phyloP scores from a whole-genome alignment of 2,797 vertebrate genomes.

The Natrix natrix region DNA sequence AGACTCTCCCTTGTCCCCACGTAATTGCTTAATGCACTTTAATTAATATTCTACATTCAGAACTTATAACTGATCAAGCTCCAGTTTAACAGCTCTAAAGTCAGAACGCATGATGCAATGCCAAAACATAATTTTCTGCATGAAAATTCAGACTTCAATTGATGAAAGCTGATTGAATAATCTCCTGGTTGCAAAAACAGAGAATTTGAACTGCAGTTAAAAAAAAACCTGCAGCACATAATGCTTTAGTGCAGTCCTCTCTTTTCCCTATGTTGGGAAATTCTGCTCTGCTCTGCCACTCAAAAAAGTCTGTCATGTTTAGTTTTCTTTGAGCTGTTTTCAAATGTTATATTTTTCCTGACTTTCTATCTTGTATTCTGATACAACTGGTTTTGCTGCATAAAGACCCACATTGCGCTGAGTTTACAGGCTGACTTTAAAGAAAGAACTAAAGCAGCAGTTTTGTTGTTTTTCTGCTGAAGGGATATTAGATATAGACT shows the following conservation, averaged over 20 bases:
- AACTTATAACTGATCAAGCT: neutral
- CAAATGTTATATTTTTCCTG: neutral
- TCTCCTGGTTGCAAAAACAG: neutral
- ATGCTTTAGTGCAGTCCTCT: neutral
- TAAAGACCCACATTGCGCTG: neutral
- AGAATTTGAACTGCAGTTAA: neutral
- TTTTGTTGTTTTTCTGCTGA: neutral
- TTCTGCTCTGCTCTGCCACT: neutral
- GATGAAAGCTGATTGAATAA: neutral
- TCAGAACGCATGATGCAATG: neutral
- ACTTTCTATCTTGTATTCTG: neutral
- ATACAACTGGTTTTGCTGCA: neutral
- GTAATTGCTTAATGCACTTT: neutral
- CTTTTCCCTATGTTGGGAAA: neutral
- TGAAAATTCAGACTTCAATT: neutral
- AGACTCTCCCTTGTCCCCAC: neutral
- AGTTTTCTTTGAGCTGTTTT: neutral
- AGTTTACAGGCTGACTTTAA: neutral
- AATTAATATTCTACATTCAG: neutral
- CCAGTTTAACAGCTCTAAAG: neutral
- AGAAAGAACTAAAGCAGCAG: neutral
- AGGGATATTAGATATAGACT: neutral
- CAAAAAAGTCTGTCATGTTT: neutral
- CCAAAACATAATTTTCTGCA: neutral
- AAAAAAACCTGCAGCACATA: neutral